Percentiles rank a stretch among this genome's conserved stretches.
These are phyloP conservation scores for Oncorhynchus kisutch DNA, from an alignment of 2,113 vertebrate species.

Conservation along the genomic window DNA sequence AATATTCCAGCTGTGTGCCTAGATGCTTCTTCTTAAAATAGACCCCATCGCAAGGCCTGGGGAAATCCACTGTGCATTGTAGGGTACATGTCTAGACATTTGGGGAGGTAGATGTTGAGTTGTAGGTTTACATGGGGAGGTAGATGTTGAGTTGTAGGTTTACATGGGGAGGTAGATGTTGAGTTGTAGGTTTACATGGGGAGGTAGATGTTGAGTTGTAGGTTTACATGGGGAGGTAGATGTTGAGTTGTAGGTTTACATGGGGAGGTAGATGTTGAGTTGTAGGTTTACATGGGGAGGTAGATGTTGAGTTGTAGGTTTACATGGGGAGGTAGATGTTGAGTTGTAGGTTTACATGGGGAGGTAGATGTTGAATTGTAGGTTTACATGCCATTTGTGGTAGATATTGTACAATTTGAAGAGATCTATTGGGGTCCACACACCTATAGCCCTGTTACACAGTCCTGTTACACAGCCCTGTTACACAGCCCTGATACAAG, in stretches of 20 bases:
- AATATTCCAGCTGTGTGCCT: constrained; percentile 50
- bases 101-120: neutral
- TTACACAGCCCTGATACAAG: too few species aligned
- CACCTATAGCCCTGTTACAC: neutral
- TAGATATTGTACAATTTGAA: constrained; percentile 10
- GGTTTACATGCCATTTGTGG: neutral
- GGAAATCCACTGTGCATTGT: neutral
- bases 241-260: neutral
- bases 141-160: neutral
- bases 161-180: neutral
- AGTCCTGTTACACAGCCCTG: too few species aligned
- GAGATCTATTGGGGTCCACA: constrained; percentile 19
- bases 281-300: neutral
- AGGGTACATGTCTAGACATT: too few species aligned
- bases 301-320: neutral
- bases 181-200: neutral
- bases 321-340: neutral
- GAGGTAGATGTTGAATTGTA: neutral
- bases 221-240: constrained; percentile 3
- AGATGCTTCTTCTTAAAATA: constrained; percentile 53
- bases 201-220: neutral
- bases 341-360: neutral
- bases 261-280: neutral
- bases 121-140: neutral
- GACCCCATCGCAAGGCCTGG: neutral